Base-by-base conservation (phyloP, 2,888 invertebrate species). In the Apamea epomidion region DNA sequence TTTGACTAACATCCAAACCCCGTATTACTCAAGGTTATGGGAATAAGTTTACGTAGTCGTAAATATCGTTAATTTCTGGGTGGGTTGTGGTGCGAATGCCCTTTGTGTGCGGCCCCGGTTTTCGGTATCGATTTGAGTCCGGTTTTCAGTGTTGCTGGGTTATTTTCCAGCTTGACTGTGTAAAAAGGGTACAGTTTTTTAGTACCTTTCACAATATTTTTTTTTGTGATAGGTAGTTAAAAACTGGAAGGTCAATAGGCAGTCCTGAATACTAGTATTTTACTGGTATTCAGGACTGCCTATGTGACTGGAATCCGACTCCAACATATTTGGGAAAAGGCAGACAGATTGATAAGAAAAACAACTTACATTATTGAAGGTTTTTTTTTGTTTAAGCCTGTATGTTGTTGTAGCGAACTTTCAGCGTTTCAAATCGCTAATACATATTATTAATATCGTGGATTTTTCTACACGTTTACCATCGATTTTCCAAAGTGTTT, bases 1-100 rank as follows among this genome's bases (percentile, higher is more conserved):
- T 87, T 90, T 92, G 93, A 92, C 90, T 83, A 83, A 81, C 82
- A 84, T 90, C 91, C 92, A 92, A 88, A 80, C 76, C 80, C 72
- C 81, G 80, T 89, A 89, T 91, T 90, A 91, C 86, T 89, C 83
- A 90, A 88, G 84, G 82, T 82, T 86, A 89, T 90, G 81, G 85
- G 77, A 78, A 80, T 21, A 82, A 88, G 85, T 90, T 90, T 84
- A 86, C 76, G 77, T 74, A 68, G 83, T 83, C 78, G 78, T 91
- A 87, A 91, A 91, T 88, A 86, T 85, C 68, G 79, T 82, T 84
- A 84, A 89, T 87, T 87, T 84, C 87, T 82, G 62, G 65, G 72
- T 16, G 67, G 73, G 74, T 74, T 64, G 72, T 65, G 72, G 68
- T 79, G 74, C 48, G 32, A 74, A 72, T 81, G 69, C 54, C 68